Percentiles rank a stretch among this genome's conserved stretches.
Conservation (phyloP, 2,888 invertebrate genomes). For the Brachycybe producta region DNA sequence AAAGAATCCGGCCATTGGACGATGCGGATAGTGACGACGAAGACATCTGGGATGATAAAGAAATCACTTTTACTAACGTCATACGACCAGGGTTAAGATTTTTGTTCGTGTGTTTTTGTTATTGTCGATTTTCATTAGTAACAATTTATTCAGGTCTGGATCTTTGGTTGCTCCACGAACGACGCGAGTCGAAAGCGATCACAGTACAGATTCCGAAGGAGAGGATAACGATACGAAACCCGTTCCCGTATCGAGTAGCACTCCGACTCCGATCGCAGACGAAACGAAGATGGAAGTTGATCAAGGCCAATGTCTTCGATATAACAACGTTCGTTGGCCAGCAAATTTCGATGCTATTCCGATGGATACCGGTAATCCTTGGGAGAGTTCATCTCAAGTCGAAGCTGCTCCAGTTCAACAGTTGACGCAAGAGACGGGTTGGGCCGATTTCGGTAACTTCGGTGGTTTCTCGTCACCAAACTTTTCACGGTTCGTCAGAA, state of each 20-base stretch:
- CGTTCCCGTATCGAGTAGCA: slow-evolving; percentile 23
- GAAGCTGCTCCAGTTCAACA: slow-evolving; percentile 20
- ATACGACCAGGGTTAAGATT: slow-evolving; percentile 5
- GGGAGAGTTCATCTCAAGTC: slow-evolving; percentile 29
- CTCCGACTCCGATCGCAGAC: slow-evolving; percentile 7
- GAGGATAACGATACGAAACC: slow-evolving; percentile 30
- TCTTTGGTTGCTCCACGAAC: background rate
- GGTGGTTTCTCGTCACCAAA: slow-evolving; percentile 15
- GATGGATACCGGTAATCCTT: slow-evolving; percentile 34
- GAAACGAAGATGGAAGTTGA: slow-evolving; percentile 22
- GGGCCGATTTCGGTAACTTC: slow-evolving; percentile 30
- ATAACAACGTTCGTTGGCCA: too few species aligned
- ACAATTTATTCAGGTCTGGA: slow-evolving; percentile 1
- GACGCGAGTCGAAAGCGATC: slow-evolving; percentile 18
- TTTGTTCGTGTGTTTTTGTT: background rate
- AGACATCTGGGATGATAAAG: slow-evolving; percentile 34
- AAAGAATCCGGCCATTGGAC: slow-evolving; percentile 33
- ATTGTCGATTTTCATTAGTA: slow-evolving; percentile 1
- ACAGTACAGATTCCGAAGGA: slow-evolving; percentile 33
- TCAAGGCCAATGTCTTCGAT: slow-evolving; percentile 9
- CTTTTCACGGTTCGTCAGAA: background rate
- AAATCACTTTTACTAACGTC: slow-evolving; percentile 27
- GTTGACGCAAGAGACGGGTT: slow-evolving; percentile 22
- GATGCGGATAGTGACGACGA: slow-evolving; percentile 37
- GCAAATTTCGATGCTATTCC: slow-evolving; percentile 31